Conservation (phyloP, 2,113 vertebrate species). For the Buteo buteo region DNA sequence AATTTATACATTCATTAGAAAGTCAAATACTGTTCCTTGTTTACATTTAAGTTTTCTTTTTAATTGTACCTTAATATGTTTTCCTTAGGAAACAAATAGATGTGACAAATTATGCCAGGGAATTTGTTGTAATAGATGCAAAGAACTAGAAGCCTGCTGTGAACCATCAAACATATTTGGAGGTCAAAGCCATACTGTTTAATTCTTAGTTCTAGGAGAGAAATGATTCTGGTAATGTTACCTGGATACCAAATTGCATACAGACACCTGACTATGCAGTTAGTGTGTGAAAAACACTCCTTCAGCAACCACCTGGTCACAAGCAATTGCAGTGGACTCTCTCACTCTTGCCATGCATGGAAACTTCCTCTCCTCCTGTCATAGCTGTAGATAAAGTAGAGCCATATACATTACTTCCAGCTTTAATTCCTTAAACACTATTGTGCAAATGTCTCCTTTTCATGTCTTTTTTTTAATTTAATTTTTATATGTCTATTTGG, state of each 20-base stretch:
- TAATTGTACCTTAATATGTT: constrained; percentile 21
- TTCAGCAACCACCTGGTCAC: background rate
- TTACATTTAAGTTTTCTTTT: constrained; percentile 35
- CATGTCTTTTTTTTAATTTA: background rate
- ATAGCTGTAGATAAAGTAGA: background rate
- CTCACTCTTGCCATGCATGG: background rate
- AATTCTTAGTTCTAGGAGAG: background rate
- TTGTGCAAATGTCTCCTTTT: background rate
- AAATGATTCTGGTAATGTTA: background rate
- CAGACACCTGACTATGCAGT: background rate
- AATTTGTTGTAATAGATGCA: background rate
- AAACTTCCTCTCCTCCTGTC: background rate
- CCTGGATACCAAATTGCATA: background rate
- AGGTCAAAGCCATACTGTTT: constrained; percentile 25
- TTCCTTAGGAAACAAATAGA: constrained; percentile 38
- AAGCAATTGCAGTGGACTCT: background rate
- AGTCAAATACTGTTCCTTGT: background rate
- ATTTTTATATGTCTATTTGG: background rate
- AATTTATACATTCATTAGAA: constrained; percentile 27
- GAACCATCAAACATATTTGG: constrained; percentile 29
- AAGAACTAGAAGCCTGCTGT: constrained; percentile 25
- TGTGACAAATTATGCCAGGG: background rate
- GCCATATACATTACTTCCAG: background rate
- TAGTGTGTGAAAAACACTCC: background rate
- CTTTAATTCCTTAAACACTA: background rate